Conservation (phyloP, 2,888 invertebrate species). For the Hypercompe scribonia region DNA sequence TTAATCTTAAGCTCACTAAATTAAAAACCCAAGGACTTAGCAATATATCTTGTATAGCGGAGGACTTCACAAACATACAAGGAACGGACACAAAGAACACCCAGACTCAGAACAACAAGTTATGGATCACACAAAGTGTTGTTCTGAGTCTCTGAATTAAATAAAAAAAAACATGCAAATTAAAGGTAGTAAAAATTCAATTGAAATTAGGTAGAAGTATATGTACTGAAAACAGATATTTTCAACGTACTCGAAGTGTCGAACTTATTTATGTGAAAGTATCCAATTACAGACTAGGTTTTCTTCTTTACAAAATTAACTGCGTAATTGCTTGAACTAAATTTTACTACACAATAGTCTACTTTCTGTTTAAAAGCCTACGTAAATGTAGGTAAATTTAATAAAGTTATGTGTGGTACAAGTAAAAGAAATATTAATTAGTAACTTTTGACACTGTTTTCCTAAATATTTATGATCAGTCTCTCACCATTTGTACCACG, state of each 20-base stretch:
- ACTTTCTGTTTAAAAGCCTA: conserved; percentile 40
- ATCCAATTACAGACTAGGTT: conserved; percentile 27
- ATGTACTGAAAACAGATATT: not conserved
- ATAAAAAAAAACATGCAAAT: not conserved
- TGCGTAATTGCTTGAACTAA: conserved; percentile 54
- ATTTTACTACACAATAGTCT: conserved; percentile 47
- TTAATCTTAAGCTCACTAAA: too few relatives aligned
- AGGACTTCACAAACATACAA: too few relatives aligned
- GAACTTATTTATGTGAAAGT: conserved; percentile 3
- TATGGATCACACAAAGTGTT: too few relatives aligned
- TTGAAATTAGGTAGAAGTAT: not conserved
- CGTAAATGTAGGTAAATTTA: conserved; percentile 51
- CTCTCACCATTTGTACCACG: too few relatives aligned
- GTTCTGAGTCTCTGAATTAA: too few relatives aligned
- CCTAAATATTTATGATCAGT: too few relatives aligned
- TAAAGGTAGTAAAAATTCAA: too few relatives aligned
- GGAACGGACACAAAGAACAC: too few relatives aligned
- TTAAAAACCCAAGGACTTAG: too few relatives aligned
- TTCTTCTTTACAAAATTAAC: conserved; percentile 54
- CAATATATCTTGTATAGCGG: too few relatives aligned
- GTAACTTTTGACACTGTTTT: not conserved
- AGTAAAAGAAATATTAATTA: not conserved
- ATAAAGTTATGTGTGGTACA: conserved; percentile 36
- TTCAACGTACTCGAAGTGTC: not conserved
- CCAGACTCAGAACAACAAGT: too few relatives aligned